Conservation (phyloP, 2,888 invertebrate species). For the Sinotaia quadrata region DNA sequence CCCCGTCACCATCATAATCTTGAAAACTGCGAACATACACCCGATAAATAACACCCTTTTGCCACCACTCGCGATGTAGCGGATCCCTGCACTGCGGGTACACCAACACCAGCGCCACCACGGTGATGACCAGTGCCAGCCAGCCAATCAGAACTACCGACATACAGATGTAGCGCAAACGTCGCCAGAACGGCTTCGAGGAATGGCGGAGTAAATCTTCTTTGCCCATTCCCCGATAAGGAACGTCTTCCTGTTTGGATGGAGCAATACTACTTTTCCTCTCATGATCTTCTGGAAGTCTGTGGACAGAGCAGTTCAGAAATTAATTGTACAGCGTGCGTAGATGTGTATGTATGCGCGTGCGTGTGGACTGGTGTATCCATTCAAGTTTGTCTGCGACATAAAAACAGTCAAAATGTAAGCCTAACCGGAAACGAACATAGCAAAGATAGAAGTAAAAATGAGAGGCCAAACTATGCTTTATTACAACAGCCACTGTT, state of each 20-base stretch:
- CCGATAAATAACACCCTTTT: conserved; percentile 59
- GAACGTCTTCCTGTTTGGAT: conserved; percentile 16
- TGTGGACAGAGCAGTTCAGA: conserved; percentile 3
- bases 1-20: conserved; percentile 65
- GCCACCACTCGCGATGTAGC: conserved; percentile 61
- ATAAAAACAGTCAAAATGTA: no score
- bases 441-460: no score
- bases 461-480: no score
- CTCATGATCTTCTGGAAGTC: background rate
- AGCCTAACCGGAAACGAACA: no score
- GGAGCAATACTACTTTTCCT: background rate
- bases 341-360: background rate
- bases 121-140: conserved; percentile 65
- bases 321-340: conserved; percentile 1
- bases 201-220: conserved; percentile 66
- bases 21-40: conserved; percentile 66
- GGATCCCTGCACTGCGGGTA: conserved; percentile 58
- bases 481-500: no score
- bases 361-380: background rate
- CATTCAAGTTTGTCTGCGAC: background rate
- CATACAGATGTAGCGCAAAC: conserved; percentile 60
- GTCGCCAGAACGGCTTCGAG: conserved; percentile 64
- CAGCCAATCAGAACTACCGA: conserved; percentile 58
- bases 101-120: conserved; percentile 63
- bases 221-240: conserved; percentile 68